Evolutionary conservation across 2,797 vertebrate genomes (phyloP).

Genomic region (Poecilia picta): DNA sequence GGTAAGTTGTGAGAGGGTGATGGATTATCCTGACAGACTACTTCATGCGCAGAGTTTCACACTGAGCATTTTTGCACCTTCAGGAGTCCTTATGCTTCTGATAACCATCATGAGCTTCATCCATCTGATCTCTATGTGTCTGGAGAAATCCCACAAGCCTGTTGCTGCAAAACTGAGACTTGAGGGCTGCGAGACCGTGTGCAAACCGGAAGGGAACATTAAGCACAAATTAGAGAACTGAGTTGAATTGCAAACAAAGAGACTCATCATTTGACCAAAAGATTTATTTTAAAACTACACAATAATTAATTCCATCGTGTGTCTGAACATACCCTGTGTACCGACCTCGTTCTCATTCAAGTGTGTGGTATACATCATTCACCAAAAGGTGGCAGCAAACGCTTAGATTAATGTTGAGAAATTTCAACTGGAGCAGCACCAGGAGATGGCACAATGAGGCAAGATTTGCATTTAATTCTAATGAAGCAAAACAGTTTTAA

Average conservation of each 20-base stretch:
- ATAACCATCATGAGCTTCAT: conserved; percentile 53
- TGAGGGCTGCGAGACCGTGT: conserved; percentile 32
- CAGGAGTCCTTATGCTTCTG: conserved; percentile 64
- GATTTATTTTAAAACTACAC: not conserved
- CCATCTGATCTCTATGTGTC: conserved; percentile 49
- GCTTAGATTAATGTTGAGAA: conserved; percentile 13
- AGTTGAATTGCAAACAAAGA: not conserved
- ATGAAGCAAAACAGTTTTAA: not conserved
- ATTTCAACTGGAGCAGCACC: not conserved
- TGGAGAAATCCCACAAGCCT: conserved; percentile 12
- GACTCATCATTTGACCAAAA: not conserved
- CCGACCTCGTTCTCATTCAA: not conserved
- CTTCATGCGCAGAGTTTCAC: not conserved
- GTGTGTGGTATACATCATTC: conserved; percentile 14
- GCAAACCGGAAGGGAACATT: conserved; percentile 10
- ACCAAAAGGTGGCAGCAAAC: conserved; percentile 60
- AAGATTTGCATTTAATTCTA: not conserved
- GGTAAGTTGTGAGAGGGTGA: conserved; percentile 47
- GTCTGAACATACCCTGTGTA: not conserved
- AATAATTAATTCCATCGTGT: not conserved
- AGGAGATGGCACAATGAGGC: conserved; percentile 45
- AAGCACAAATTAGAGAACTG: conserved; percentile 9
- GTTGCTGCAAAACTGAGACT: not conserved
- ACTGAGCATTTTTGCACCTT: not conserved
- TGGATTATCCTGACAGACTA: not conserved